Conservation (phyloP, 2,888 invertebrate genomes). For the Andrena marginata region DNA sequence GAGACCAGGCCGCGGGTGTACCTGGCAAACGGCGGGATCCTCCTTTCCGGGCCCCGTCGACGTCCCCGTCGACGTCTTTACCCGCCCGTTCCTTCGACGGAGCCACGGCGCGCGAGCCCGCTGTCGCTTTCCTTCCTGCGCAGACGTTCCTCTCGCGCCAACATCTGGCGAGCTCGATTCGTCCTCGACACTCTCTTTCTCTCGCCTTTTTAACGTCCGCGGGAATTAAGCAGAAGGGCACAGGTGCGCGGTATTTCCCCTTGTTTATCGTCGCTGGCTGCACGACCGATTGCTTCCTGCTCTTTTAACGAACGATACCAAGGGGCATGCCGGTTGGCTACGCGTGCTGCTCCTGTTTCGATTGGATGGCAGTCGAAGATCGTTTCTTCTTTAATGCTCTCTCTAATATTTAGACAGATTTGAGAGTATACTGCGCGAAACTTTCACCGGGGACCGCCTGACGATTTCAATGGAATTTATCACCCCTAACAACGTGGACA, state of each 20-base stretch:
- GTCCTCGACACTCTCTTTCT: constrained; percentile 15
- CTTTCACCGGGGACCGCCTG: constrained; percentile 5
- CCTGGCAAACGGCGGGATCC: constrained; percentile 38
- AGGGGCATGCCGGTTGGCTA: neutral
- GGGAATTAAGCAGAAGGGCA: constrained; percentile 20
- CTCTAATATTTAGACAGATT: neutral
- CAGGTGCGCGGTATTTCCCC: neutral
- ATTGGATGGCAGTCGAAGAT: neutral
- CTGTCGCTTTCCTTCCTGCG: constrained; percentile 1
- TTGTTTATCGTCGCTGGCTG: neutral
- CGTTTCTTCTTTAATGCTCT: neutral
- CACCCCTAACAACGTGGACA: constrained; percentile 28
- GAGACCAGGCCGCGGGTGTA: constrained; percentile 64
- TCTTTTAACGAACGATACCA: neutral
- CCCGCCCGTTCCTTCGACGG: constrained; percentile 8
- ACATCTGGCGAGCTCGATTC: constrained; percentile 46
- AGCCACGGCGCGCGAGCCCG: neutral
- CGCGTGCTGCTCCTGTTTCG: neutral
- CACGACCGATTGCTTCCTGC: neutral
- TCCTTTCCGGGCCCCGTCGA: neutral
- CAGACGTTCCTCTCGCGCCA: constrained; percentile 25
- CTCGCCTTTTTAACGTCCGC: neutral
- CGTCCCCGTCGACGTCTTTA: neutral
- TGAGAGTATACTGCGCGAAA: neutral
- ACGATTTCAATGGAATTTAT: constrained; percentile 51